Evolutionary conservation across 2,797 vertebrate species (phyloP).

Genomic region (Chromobotia macracanthus): DNA sequence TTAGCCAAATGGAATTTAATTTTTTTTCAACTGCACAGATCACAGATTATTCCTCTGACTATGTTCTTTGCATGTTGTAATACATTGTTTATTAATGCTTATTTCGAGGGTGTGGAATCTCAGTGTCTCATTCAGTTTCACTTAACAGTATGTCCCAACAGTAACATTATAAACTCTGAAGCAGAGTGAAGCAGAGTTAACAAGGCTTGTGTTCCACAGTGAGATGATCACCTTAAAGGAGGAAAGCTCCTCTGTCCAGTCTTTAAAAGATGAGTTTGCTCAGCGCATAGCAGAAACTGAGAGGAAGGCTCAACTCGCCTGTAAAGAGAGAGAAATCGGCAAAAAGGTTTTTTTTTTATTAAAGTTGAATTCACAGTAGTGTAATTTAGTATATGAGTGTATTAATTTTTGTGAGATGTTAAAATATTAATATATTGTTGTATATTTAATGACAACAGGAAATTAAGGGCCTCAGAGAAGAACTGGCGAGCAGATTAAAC

Average conservation of each 20-base stretch:
- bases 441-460: conserved; percentile 78
- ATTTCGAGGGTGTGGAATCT: neutral
- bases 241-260: conserved; percentile 90
- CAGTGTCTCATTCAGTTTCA: neutral
- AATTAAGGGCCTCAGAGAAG: conserved; percentile 89
- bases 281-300: conserved; percentile 95
- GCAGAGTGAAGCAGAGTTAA: neutral
- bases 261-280: conserved; percentile 94
- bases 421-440: too few species aligned
- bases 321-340: conserved; percentile 94
- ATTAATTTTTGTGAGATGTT: neutral
- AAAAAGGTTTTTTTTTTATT: conserved; percentile 85
- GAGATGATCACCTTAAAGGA: conserved; percentile 92
- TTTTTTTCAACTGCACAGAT: too few species aligned
- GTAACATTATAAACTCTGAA: neutral
- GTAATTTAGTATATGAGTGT: neutral
- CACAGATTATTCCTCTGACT: neutral
- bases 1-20: neutral
- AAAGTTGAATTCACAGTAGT: too few species aligned
- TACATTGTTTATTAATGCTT: neutral
- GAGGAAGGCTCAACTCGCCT: conserved; percentile 92
- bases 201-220: conserved; percentile 71
- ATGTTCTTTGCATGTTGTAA: neutral
- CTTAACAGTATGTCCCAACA: neutral
- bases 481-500: conserved; percentile 89